Evolutionary conservation across 2,797 vertebrate genomes (phyloP).

Genomic region (Acridotheres tristis): DNA sequence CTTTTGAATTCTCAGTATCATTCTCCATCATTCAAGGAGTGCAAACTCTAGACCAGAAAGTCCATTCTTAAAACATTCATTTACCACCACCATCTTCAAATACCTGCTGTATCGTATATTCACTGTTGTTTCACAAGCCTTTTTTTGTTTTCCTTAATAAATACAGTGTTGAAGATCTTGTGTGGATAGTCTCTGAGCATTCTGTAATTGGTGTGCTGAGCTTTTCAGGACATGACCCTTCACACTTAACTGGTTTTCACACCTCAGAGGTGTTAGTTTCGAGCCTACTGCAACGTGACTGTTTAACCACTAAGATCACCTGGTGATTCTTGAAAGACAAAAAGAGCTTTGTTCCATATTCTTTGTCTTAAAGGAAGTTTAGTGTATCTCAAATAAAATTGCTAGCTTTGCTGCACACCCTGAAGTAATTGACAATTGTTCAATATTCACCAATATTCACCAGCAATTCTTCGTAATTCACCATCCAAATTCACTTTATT

Average conservation of each 20-base stretch:
- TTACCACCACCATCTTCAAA: not conserved
- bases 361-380: not conserved
- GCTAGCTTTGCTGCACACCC: not conserved
- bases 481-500: not conserved
- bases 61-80: not conserved
- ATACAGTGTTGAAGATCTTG: too few relatives aligned
- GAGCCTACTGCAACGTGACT: fast-evolving
- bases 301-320: not conserved
- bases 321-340: not conserved
- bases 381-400: not conserved
- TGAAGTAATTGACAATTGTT: not conserved
- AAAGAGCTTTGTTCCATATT: not conserved
- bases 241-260: not conserved
- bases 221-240: not conserved
- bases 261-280: not conserved
- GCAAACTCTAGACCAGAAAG: not conserved
- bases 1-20: not conserved
- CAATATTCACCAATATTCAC: too few relatives aligned
- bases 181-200: too few relatives aligned
- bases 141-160: not conserved
- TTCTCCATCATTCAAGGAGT: not conserved
- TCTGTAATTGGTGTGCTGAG: fast-evolving
- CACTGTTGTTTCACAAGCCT: not conserved
- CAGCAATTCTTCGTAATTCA: not conserved
- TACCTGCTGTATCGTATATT: not conserved